Evolutionary conservation across 2,113 vertebrate species (phyloP), one percentile per base, ranked within the genome.

Genomic region (Channa argus): DNA sequence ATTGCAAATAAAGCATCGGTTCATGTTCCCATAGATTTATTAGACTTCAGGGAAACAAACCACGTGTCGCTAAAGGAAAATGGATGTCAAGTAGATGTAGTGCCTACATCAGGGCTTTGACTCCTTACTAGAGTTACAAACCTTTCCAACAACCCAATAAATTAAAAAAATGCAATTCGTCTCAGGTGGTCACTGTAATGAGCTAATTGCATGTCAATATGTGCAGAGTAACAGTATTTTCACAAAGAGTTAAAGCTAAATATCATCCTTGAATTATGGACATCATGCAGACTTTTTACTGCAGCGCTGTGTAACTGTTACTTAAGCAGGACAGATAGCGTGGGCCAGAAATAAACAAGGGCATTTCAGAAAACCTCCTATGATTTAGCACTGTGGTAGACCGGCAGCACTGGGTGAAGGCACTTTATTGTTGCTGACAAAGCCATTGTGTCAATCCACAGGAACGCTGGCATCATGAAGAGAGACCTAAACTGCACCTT

Each of bases 351-450:
- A 47, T 63, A 74, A 84, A 87, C 58, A 74, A 54, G 53, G n/a
- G 53, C 34, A 6, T 5, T 65, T 62, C 15, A 56, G 38, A 50
- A 75, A 71, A 71, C 8, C 56, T 63, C 45, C 58, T 54, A 60
- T 63, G 64, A 64, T 72, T 84, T 49, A 83, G 24, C 24, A n/a
- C 39, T 0, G 36, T 61, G 72, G 47, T 6, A 38, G 41, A 70
- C 45, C 39, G 24, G 44, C 46, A 68, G 84, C 75, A 15, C 0
- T 65, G 36, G 73, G 59, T 37, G 0, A 62, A 67, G 63, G 2
- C 59, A 63, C 61, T 77, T 71, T 74, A 71, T 86, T 58, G 52
- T 63, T 2, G 24, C 61, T 66, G 70, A 52, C 80, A 82, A 77
- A 86, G 78, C 70, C 79, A 76, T 54, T 44, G 50, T 71, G 49